Percentiles rank a stretch among this genome's conserved stretches.
These are phyloP conservation scores for Gerris buenoi DNA, from an alignment of 1,140 invertebrate species.

Conservation along the genomic window DNA sequence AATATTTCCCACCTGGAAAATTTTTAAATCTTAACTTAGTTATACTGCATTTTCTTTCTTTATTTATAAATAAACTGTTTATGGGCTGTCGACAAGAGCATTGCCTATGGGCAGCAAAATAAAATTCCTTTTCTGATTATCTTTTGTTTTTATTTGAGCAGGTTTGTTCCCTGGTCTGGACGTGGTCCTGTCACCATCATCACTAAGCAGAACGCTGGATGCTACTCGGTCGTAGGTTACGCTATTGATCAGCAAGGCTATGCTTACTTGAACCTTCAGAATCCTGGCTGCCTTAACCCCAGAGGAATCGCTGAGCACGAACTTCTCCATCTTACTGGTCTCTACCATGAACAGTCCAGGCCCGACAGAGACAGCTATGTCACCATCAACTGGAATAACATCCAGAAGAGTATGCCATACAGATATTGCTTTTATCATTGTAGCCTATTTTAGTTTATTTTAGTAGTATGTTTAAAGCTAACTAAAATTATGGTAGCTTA, in stretches of 20 bases:
- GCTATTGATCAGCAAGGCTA: too few relatives aligned
- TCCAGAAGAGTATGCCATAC: conserved; percentile 27
- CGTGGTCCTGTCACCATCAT: not conserved
- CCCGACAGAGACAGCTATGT: conserved; percentile 32
- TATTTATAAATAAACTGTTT: too few relatives aligned
- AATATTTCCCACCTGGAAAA: too few relatives aligned
- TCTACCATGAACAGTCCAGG: conserved; percentile 33
- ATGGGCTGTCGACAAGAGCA: too few relatives aligned
- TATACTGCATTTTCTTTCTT: too few relatives aligned
- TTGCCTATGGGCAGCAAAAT: too few relatives aligned
- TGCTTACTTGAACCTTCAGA: conserved; percentile 20
- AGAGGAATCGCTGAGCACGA: conserved; percentile 26
- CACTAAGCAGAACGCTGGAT: not conserved
- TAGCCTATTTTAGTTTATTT: not conserved
- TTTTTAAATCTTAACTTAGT: too few relatives aligned
- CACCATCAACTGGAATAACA: conserved; percentile 32
- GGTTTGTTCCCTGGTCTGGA: not conserved
- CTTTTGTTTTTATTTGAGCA: not conserved
- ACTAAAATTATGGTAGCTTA: too few relatives aligned
- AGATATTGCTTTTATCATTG: not conserved
- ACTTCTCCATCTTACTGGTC: conserved; percentile 32
- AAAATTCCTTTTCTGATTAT: not conserved
- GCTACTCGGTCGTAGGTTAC: conserved; percentile 1
- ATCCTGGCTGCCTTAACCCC: conserved; percentile 24
- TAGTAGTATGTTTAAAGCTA: too few relatives aligned